phyloP scores from a whole-genome alignment of 2,888 invertebrate genomes.

The Mallateleia sp. region DNA sequence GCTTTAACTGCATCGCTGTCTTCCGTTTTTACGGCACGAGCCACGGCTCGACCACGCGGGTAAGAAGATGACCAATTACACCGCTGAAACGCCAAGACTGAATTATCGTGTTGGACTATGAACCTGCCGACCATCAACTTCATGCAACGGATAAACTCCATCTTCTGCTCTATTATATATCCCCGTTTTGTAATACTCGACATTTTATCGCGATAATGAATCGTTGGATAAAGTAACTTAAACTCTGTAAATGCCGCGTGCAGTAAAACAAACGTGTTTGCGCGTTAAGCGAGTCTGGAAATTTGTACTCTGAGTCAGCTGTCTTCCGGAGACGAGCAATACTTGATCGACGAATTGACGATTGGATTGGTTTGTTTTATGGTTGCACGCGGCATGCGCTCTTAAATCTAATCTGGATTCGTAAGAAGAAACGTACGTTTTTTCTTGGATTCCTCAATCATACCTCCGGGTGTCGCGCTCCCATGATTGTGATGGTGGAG shows the following conservation, averaged over 20 bases:
- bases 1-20: slow-evolving; percentile 48
- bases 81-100: slow-evolving; percentile 80
- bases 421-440: slow-evolving; percentile 89
- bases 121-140: slow-evolving; percentile 45
- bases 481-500: slow-evolving; percentile 88
- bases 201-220: slow-evolving; percentile 2
- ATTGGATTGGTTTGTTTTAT: slow-evolving; percentile 26
- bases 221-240: slow-evolving; percentile 10
- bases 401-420: slow-evolving; percentile 78
- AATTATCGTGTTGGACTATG: slow-evolving; percentile 61
- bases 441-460: slow-evolving; percentile 88
- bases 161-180: neutral
- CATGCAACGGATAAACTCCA: slow-evolving; percentile 30
- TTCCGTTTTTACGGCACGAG: slow-evolving; percentile 82
- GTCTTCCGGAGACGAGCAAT: too few species aligned
- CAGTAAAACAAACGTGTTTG: slow-evolving; percentile 30
- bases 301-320: too few species aligned
- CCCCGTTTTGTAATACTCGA: slow-evolving; percentile 27
- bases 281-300: slow-evolving; percentile 6
- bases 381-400: slow-evolving; percentile 12
- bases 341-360: too few species aligned
- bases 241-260: slow-evolving; percentile 18
- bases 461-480: slow-evolving; percentile 87
- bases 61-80: slow-evolving; percentile 88
- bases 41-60: slow-evolving; percentile 84